Base-by-base conservation (phyloP, 1,140 invertebrate species). In the Drosophila erecta region DNA sequence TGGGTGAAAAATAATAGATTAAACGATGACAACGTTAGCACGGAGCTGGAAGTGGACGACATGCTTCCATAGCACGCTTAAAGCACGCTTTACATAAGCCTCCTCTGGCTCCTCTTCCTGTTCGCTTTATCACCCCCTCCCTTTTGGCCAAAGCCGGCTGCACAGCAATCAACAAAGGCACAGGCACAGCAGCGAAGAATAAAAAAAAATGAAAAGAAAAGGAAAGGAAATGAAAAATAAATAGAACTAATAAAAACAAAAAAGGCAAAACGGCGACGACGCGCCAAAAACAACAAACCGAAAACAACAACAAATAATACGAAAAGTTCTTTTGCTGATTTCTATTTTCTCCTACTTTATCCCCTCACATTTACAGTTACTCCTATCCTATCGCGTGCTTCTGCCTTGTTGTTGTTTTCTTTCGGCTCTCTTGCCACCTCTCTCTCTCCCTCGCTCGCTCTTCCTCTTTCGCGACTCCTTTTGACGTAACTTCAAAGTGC, bases 1-100 rank as follows among this genome's bases (percentile, higher is more conserved):
- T 92, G 90, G 75, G 90, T 92, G 78, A 91, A 91, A 91, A 91
- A 92, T 84, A 92, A 91, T 86, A 92, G 56, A 91, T 92, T 92
- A 72, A 92, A 91, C 77, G 90, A 92, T 81, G 90, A 92, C 78
- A 92, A 86, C 74, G 90, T 81, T 79, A 92, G 81, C 83, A 86
- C 84, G 72, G 84, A 91, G 79, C 79, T 90, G 76, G 90, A 81
- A 78, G 79, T 90, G 81, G 90, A 92, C 84, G 90, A 91, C 87
- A 91, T 92, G 84, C 84, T 91, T 91, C 84, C 90, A 91, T 86
- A 91, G 78, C 91, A 91, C 76, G 80, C 75, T 87, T 87, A 70
- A 87, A 91, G 78, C 91, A 91, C 76, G 79, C 76, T 87, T 87
- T 87, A 87, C 76, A 89, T 87, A 87, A 87, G 84, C 71, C 20